phyloP scores from a whole-genome alignment of 2,113 vertebrate genomes.

The Clinocottus analis region DNA sequence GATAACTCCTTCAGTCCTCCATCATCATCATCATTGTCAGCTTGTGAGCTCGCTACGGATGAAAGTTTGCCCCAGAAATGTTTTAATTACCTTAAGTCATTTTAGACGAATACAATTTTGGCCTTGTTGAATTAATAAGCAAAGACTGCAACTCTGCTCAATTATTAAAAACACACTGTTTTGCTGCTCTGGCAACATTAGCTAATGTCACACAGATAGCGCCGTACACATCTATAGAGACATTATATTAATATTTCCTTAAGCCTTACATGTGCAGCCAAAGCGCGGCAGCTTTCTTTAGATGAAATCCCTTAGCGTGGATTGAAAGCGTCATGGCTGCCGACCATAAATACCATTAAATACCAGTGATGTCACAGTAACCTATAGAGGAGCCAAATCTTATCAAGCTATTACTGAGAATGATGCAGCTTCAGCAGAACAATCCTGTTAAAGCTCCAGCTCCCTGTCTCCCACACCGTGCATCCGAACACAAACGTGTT shows the following conservation, averaged over 20 bases:
- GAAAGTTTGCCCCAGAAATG: too few relatives aligned
- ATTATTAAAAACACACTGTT: not conserved
- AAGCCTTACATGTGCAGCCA: not conserved
- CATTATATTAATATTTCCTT: not conserved
- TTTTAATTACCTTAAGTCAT: too few relatives aligned
- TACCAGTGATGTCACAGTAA: slow-evolving; percentile 27
- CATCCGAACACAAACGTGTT: not conserved
- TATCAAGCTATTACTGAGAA: not conserved
- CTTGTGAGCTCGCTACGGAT: too few relatives aligned
- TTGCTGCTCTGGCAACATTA: not conserved
- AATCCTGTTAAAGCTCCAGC: not conserved
- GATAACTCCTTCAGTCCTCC: too few relatives aligned
- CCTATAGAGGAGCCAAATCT: slow-evolving; percentile 5
- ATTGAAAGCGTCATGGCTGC: slow-evolving; percentile 36
- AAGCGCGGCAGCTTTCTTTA: not conserved
- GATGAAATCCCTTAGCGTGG: not conserved
- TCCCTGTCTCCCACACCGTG: not conserved
- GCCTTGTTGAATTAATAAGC: too few relatives aligned
- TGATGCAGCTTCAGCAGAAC: not conserved
- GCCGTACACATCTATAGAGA: not conserved
- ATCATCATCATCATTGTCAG: too few relatives aligned
- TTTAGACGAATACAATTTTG: too few relatives aligned
- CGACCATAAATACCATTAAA: slow-evolving; percentile 44
- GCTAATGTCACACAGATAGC: not conserved
- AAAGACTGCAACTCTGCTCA: not conserved